Base-by-base conservation (phyloP, 2,888 invertebrate genomes). In the Lymantria monacha region DNA sequence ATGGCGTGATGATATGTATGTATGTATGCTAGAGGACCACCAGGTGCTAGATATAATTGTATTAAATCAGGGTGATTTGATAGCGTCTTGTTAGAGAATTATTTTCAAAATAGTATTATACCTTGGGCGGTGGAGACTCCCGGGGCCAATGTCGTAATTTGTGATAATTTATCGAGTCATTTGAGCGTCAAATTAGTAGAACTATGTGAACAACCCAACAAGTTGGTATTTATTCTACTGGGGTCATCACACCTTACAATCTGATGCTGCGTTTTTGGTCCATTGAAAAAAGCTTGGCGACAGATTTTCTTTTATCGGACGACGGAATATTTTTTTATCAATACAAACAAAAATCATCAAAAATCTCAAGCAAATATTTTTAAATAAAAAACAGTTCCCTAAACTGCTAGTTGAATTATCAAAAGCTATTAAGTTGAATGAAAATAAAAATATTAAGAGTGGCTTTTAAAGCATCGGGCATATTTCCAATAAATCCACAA, bases 391-490 rank as follows among this genome's bases (percentile, higher is more conserved):
- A 22, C 37, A 49, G 11, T 49, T 49, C 14, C 49, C 44, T 5
- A 48, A 48, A 48, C 14, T 48, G 8, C 14, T 48, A 1, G n/a
- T 10, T 42, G 7, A 43, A 33, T 33, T 44, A 14, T 5, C 13
- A 9, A 14, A 44, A 43, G n/a, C n/a, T 36, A 49, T 52, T 14
- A 41, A 48, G 30, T 14, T 40, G 12, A 48, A 30, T 30, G 42
- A 52, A 45, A 52, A 7, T 13, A 52, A 33, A 30, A 45, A 52
- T 8, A 52, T 48, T 37, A 52, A 44, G 42, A 52, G 47, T 31
- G 51, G 51, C 8, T 51, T 48, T n/a, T 30, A 51, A 31, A 37
- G 51, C 48, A 11, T 42, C 51, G 14, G 48, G 51, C n/a, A 48
- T 48, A 44, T 52, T 13, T 14, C 48, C 48, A 33, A 9, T 43